Evolutionary conservation across 2,797 vertebrate species (phyloP).

Genomic region (Neosalanx taihuensis): DNA sequence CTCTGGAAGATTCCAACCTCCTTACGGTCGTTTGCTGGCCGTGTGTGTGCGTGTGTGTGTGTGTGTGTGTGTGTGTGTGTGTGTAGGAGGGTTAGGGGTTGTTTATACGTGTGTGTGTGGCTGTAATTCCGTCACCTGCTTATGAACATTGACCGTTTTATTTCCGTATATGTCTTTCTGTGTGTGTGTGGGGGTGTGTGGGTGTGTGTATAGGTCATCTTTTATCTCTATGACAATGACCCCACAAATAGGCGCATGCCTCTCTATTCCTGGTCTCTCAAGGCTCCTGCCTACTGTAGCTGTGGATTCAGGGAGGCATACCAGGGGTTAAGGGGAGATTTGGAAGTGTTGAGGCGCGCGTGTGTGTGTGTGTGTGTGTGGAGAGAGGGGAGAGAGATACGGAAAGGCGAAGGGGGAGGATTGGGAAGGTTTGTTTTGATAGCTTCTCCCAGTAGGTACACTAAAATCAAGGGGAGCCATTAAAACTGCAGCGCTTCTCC

Average conservation of each 20-base stretch:
- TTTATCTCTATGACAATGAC: conserved; percentile 60
- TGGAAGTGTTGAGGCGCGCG: conserved; percentile 3
- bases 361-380: conserved; percentile 4
- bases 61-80: conserved; percentile 18
- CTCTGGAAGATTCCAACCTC: background rate
- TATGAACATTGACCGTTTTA: too few relatives aligned
- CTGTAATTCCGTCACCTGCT: too few relatives aligned
- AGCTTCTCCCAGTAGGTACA: conserved; percentile 44
- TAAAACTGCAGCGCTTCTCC: conserved; percentile 47
- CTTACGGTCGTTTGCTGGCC: background rate
- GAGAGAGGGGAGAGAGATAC: conserved; percentile 7
- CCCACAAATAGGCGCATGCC: conserved; percentile 56
- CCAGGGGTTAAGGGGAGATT: conserved; percentile 47
- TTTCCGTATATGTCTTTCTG: background rate
- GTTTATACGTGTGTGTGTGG: too few relatives aligned
- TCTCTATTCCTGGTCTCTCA: conserved; percentile 60
- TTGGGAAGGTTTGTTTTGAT: conserved; percentile 51
- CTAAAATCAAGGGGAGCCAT: conserved; percentile 62
- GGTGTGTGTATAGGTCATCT: conserved; percentile 33
- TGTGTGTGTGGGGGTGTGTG: conserved; percentile 11
- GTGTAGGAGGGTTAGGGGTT: conserved; percentile 2
- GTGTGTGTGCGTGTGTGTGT: conserved; percentile 7
- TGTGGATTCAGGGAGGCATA: conserved; percentile 24
- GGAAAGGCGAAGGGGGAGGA: conserved; percentile 44
- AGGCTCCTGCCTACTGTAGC: conserved; percentile 56